Conservation (phyloP, 2,113 vertebrate genomes). For the Neogale vison region DNA sequence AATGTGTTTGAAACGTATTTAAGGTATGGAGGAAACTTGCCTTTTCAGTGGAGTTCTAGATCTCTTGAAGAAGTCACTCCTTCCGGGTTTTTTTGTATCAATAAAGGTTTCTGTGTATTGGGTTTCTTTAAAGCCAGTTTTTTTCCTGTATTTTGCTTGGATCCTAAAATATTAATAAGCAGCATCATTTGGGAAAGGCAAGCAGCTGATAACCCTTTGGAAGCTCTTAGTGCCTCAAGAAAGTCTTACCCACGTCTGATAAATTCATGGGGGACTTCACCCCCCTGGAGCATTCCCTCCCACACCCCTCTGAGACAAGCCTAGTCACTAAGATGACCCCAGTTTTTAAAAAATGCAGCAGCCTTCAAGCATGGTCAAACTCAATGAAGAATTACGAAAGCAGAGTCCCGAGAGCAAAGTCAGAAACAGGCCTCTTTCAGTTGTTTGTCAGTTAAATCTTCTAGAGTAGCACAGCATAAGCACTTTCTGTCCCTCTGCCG, state of each 20-base stretch:
- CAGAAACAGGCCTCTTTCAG: not conserved
- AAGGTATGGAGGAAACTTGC: not conserved
- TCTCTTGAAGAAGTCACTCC: not conserved
- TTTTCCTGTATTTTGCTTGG: not conserved
- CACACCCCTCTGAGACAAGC: not conserved
- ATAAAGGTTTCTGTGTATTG: not conserved
- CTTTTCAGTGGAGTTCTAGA: not conserved
- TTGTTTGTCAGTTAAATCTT: not conserved
- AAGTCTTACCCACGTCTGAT: not conserved
- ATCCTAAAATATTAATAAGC: conserved; percentile 41
- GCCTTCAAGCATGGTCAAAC: not conserved
- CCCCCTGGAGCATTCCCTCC: not conserved
- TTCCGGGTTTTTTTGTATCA: not conserved
- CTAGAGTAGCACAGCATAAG: not conserved
- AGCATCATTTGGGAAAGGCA: not conserved
- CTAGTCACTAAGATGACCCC: not conserved
- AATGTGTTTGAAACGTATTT: not conserved
- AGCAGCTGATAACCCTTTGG: not conserved
- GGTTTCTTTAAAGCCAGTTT: conserved; percentile 13
- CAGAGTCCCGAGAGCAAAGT: not conserved
- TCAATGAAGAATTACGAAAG: not conserved
- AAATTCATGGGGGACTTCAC: not conserved
- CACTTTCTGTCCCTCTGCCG: not conserved
- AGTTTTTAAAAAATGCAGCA: not conserved
- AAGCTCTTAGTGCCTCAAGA: not conserved